Evolutionary conservation across 2,888 invertebrate species (phyloP).

Genomic region (Falcaria lacertinaria): DNA sequence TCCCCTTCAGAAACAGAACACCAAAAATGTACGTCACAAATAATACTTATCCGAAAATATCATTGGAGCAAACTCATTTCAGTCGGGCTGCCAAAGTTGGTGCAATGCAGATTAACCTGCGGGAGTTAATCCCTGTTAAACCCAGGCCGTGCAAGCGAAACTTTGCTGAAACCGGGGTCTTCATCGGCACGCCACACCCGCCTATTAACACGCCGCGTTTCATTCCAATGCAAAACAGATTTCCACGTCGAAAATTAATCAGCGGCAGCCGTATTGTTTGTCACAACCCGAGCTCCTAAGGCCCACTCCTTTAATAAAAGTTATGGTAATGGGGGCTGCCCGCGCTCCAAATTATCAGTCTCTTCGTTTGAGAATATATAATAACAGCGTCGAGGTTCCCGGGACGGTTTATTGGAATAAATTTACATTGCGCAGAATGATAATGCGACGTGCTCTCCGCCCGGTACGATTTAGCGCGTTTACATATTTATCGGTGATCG

Average conservation of each 20-base stretch:
- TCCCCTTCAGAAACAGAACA: not conserved
- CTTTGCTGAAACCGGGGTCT: constrained; percentile 7
- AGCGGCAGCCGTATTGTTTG: constrained; percentile 66
- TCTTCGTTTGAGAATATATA: constrained; percentile 78
- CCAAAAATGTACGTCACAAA: not conserved
- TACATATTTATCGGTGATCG: constrained; percentile 75
- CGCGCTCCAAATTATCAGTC: constrained; percentile 67
- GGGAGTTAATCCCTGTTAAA: constrained; percentile 1
- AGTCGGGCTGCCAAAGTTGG: constrained; percentile 13
- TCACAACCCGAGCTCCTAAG: constrained; percentile 44
- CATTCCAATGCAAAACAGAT: constrained; percentile 72
- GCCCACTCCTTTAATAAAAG: constrained; percentile 76
- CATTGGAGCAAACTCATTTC: constrained; percentile 10
- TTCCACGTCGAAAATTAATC: constrained; percentile 73
- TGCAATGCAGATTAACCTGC: constrained; percentile 18
- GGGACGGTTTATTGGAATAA: constrained; percentile 76
- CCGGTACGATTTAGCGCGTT: constrained; percentile 66
- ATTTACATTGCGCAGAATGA: constrained; percentile 73
- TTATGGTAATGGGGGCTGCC: constrained; percentile 72
- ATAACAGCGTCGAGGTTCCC: constrained; percentile 61
- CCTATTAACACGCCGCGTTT: constrained; percentile 41
- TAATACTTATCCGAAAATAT: constrained; percentile 11
- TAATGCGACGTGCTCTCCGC: constrained; percentile 53
- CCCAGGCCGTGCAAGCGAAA: constrained; percentile 1
- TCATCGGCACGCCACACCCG: constrained; percentile 31